Evolutionary conservation across 1,140 invertebrate genomes (phyloP).

Genomic region (Megalopta genalis): DNA sequence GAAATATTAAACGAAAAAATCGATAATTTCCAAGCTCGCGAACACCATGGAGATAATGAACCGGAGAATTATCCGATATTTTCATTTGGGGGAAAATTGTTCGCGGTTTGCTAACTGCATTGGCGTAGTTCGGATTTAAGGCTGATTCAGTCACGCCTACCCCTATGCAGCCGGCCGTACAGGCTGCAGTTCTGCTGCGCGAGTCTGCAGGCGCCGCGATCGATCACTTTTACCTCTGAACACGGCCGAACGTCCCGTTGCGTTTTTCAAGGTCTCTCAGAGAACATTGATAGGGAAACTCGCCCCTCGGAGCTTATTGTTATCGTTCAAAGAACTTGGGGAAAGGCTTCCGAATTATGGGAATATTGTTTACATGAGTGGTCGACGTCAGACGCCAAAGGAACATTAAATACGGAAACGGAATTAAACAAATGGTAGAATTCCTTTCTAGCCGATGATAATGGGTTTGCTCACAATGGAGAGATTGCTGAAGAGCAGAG

Average conservation of each 20-base stretch:
- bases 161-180: constrained; percentile 55
- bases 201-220: constrained; percentile 61
- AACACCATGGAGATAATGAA: background rate
- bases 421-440: no score
- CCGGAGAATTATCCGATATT: background rate
- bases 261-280: constrained; percentile 49
- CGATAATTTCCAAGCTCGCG: background rate
- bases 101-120: constrained; percentile 1
- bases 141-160: constrained; percentile 56
- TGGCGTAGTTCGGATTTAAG: constrained; percentile 46
- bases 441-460: no score
- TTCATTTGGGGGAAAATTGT: background rate
- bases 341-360: background rate
- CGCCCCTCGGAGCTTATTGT: background rate
- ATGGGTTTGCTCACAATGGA: no score
- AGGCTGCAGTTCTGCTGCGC: constrained; percentile 58
- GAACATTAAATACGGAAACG: background rate
- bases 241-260: constrained; percentile 55
- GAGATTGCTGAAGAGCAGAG: no score
- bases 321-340: background rate
- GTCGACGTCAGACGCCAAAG: background rate
- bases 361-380: background rate
- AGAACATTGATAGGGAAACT: constrained; percentile 42
- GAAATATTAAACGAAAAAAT: background rate
- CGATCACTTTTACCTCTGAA: constrained; percentile 63